Evolutionary conservation across 2,797 vertebrate genomes (phyloP), one percentile per base, ranked within the genome.

Genomic region (Leptoclinus maculatus): DNA sequence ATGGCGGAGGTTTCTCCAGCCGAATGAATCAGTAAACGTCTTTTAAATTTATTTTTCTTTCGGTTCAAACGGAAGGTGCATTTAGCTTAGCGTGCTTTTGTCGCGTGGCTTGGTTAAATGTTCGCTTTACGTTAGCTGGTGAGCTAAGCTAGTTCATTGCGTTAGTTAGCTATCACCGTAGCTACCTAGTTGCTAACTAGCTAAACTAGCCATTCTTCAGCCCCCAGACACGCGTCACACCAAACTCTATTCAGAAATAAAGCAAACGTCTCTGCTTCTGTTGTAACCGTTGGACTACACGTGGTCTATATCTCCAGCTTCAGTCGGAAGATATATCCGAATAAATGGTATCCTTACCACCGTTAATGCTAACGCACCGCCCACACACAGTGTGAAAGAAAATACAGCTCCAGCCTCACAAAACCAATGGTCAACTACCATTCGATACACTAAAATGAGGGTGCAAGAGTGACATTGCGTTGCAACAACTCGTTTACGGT

Each of bases 1-100:
- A 94, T 94, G 92, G 93, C 93, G 91, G 93, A 89, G 71, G 1
- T 66, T 82, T 76, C 67, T 54, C 17, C 27, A 47, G 56, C 60
- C 21, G 21, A 76, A 54, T 72, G 23, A 74, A 64, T 49, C 66
- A 6, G 38, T 53, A 12, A 43, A 32, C 14, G 10, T 66, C 71
- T 41, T 29, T 27, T 2, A 34, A 65, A 21, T 43, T 0, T 9
- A 19, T 4, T 12, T 53, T 53, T 27, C 29, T 14, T 19, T 10
- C 1, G 4, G 0, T 1, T 16, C 0, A 14, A 3, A 29, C 1
- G 2, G 13, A 64, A 32, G 19, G 0, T 7, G 1, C 29, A 0
- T 13, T 21, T 21, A 13, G 14, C 21, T 19, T 4, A 3, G 2
- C 16, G 19, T 43, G 47, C 32, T 19, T 34, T 2, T n/a, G 36